Percentiles rank a stretch among this genome's conserved stretches.
phyloP scores from a whole-genome alignment of 2,113 vertebrate species.

The Pelecanus crispus region DNA sequence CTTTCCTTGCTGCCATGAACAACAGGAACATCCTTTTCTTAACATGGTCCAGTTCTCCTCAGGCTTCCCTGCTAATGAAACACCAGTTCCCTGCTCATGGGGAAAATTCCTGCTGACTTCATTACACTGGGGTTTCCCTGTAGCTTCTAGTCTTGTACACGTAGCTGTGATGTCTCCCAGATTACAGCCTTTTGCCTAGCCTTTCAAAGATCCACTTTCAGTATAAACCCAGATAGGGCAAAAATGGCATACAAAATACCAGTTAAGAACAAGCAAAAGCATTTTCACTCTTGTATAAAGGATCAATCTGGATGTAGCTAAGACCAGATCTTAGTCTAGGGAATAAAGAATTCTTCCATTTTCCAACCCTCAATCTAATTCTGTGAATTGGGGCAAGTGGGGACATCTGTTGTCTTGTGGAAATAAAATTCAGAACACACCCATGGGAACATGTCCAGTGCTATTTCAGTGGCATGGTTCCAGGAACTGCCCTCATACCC shows the following conservation, averaged over 20 bases:
- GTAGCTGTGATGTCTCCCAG: background rate
- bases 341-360: background rate
- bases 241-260: background rate
- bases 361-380: background rate
- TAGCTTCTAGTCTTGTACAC: fast-evolving
- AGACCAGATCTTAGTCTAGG: background rate
- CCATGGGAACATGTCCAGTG: background rate
- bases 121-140: background rate
- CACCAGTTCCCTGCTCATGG: background rate
- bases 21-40: background rate
- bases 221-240: background rate
- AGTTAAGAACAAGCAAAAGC: background rate
- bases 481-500: background rate
- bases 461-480: background rate
- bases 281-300: background rate
- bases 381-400: background rate
- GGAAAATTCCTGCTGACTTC: background rate
- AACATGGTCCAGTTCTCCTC: background rate
- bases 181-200: background rate
- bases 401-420: background rate
- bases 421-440: background rate
- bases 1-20: background rate
- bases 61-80: background rate
- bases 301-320: background rate
- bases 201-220: background rate